Conservation (phyloP, 2,113 vertebrate species). For the Pavo muticus region DNA sequence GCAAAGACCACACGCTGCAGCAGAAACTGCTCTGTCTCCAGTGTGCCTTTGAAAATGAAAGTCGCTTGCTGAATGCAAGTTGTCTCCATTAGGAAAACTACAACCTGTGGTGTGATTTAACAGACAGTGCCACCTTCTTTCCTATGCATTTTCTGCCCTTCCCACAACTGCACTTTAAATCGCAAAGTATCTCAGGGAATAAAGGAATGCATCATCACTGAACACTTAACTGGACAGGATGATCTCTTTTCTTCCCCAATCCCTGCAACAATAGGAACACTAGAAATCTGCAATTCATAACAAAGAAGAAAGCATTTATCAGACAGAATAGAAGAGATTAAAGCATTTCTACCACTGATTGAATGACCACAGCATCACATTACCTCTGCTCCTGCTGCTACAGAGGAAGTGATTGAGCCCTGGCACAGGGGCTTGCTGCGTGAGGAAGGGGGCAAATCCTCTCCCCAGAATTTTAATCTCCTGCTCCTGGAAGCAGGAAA, state of each 20-base stretch:
- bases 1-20: neutral
- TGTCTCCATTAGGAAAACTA: neutral
- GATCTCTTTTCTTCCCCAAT: constrained; percentile 28
- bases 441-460: constrained; percentile 52
- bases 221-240: constrained; percentile 58
- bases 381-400: constrained; percentile 12
- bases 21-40: neutral
- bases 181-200: neutral
- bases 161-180: neutral
- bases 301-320: constrained; percentile 46
- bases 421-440: constrained; percentile 36
- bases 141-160: neutral
- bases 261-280: constrained; percentile 47
- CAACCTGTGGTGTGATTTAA: neutral
- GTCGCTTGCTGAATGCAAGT: neutral
- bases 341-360: constrained; percentile 36
- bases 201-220: constrained; percentile 46
- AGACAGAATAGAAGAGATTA: constrained; percentile 38
- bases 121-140: neutral
- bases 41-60: neutral
- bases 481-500: constrained; percentile 22
- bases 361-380: constrained; percentile 21
- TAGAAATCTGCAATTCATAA: constrained; percentile 61
- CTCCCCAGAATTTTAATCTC: constrained; percentile 53
- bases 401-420: constrained; percentile 23